These are phyloP conservation scores for Sebastes steindachneri DNA, from an alignment of 2,797 vertebrate genomes.

Conservation along the genomic window DNA sequence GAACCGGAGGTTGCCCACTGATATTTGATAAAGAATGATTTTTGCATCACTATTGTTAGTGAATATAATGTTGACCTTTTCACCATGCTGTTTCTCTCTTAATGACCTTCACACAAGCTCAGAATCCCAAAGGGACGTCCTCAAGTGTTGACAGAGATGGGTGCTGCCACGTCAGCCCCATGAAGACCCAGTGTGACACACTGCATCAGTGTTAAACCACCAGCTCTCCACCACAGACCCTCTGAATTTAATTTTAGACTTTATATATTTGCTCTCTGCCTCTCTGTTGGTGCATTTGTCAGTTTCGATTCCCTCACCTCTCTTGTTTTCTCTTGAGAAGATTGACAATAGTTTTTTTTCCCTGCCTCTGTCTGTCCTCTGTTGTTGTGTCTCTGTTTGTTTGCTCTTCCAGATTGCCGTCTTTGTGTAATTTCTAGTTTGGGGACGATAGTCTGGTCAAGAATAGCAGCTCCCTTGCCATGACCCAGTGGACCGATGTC, in stretches of 20 bases:
- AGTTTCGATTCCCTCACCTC: background rate
- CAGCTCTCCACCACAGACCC: background rate
- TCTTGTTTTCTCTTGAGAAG: conserved; percentile 2
- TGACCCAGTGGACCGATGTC: conserved; percentile 20
- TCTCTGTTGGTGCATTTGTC: conserved; percentile 5
- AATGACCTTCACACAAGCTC: background rate
- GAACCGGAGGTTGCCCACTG: too few relatives aligned
- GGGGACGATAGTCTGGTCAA: conserved; percentile 8
- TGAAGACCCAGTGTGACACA: conserved; percentile 8
- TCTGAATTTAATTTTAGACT: background rate
- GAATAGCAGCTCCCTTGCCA: conserved; percentile 21
- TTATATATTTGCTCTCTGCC: background rate
- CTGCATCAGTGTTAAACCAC: conserved; percentile 34
- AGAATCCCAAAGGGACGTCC: background rate
- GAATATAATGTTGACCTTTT: background rate
- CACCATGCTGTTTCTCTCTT: background rate
- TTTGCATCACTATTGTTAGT: background rate
- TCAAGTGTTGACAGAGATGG: background rate
- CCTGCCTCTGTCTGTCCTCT: background rate
- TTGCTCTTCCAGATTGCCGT: conserved; percentile 13
- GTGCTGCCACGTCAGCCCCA: conserved; percentile 6
- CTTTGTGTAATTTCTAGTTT: conserved; percentile 24
- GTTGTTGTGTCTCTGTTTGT: conserved; percentile 3
- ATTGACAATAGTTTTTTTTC: background rate
- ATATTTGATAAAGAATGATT: background rate